Conservation (phyloP, 2,888 invertebrate genomes). For the Pemphredon lugubris region DNA sequence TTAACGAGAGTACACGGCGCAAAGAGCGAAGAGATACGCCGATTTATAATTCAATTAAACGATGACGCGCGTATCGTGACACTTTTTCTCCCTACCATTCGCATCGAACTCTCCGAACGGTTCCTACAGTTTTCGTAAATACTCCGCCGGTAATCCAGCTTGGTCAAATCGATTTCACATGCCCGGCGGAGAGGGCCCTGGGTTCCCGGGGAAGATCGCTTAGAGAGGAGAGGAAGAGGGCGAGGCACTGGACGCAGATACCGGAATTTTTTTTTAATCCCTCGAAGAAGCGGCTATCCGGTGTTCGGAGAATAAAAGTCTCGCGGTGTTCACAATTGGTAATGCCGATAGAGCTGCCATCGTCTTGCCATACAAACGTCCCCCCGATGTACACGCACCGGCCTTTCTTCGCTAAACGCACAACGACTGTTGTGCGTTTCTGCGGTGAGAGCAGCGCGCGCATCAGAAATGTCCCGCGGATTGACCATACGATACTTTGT, state of each 20-base stretch:
- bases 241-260: slow-evolving; percentile 52
- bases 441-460: slow-evolving; percentile 47
- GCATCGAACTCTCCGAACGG: background rate
- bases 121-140: slow-evolving; percentile 40
- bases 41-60: too few relatives aligned
- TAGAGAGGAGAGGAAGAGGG: slow-evolving; percentile 31
- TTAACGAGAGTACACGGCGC: too few relatives aligned
- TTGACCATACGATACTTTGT: slow-evolving; percentile 42
- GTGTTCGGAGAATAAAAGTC: slow-evolving; percentile 64
- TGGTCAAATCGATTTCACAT: slow-evolving; percentile 48
- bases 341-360: slow-evolving; percentile 79
- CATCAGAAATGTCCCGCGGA: slow-evolving; percentile 50
- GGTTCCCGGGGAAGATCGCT: slow-evolving; percentile 12
- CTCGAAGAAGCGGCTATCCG: slow-evolving; percentile 43
- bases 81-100: too few relatives aligned
- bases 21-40: too few relatives aligned
- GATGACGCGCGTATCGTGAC: background rate
- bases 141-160: slow-evolving; percentile 33
- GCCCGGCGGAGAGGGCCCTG: slow-evolving; percentile 1
- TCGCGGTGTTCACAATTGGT: slow-evolving; percentile 60
- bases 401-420: slow-evolving; percentile 64
- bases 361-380: slow-evolving; percentile 80
- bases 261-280: slow-evolving; percentile 51
- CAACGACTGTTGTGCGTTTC: slow-evolving; percentile 48
- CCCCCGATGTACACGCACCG: slow-evolving; percentile 68